Conservation (phyloP, 2,797 vertebrate species). For the Poecilia velifera region DNA sequence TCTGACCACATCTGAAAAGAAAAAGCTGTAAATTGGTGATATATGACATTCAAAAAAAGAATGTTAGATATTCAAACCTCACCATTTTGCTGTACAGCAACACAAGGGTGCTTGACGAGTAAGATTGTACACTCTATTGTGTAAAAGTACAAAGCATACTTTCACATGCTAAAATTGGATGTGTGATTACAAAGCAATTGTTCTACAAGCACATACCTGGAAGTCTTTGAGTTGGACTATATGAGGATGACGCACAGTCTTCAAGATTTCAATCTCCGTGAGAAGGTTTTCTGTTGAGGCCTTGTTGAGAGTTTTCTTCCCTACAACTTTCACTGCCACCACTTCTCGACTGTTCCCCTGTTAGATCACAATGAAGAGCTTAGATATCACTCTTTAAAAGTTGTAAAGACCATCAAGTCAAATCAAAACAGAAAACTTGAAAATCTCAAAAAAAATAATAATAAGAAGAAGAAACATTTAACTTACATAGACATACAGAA, state of each 20-base stretch:
- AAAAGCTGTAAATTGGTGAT: background rate
- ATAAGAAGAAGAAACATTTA: background rate
- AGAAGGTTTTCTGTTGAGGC: constrained; percentile 93
- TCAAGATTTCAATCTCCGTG: constrained; percentile 96
- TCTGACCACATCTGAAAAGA: background rate
- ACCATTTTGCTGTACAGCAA: background rate
- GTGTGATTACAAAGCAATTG: background rate
- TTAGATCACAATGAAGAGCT: constrained; percentile 4
- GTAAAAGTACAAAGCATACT: background rate
- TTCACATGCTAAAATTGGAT: background rate
- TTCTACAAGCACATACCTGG: constrained; percentile 76
- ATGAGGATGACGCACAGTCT: constrained; percentile 90
- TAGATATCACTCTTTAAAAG: background rate
- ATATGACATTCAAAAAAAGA: background rate
- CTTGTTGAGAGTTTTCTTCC: constrained; percentile 93
- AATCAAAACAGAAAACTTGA: background rate
- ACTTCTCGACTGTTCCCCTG: constrained; percentile 91
- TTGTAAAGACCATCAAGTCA: background rate
- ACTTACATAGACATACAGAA: background rate
- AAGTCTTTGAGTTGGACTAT: constrained; percentile 97
- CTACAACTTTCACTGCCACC: constrained; percentile 95
- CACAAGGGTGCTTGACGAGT: background rate
- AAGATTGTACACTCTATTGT: background rate
- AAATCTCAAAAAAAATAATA: background rate
- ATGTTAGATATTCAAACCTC: background rate